Percentiles rank a stretch among this genome's conserved stretches.
phyloP scores from a whole-genome alignment of 1,140 invertebrate genomes.

The Pseudomyrmex gracilis region DNA sequence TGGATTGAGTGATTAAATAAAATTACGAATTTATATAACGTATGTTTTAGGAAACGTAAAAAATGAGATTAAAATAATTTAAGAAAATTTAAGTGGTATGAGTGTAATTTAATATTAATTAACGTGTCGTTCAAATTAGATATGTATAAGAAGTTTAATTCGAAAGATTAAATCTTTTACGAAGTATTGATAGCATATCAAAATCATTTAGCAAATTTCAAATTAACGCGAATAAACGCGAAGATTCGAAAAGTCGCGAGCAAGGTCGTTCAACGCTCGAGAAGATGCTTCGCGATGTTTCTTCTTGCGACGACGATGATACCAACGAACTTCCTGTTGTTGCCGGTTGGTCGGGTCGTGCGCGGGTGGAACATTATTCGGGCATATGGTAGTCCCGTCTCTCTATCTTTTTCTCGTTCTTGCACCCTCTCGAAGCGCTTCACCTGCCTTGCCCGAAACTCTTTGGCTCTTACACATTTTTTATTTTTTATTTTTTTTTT shows the following conservation, averaged over 20 bases:
- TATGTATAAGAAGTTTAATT: neutral
- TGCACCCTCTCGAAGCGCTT: slow-evolving; percentile 66
- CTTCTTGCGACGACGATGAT: slow-evolving; percentile 15
- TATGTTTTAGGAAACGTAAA: neutral
- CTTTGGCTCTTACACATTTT: slow-evolving; percentile 71
- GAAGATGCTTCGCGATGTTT: slow-evolving; percentile 7
- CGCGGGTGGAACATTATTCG: slow-evolving; percentile 83
- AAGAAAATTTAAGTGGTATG: neutral
- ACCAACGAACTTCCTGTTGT: slow-evolving; percentile 75
- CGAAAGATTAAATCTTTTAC: neutral
- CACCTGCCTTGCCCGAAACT: slow-evolving; percentile 76
- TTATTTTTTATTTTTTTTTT: slow-evolving; percentile 46
- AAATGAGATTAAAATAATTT: slow-evolving; percentile 2
- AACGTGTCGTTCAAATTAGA: too few species aligned
- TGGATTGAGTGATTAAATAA: neutral
- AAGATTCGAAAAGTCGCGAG: slow-evolving; percentile 7
- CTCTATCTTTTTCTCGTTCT: slow-evolving; percentile 67
- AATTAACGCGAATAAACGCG: neutral
- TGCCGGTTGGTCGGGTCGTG: slow-evolving; percentile 70
- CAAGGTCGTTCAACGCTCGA: slow-evolving; percentile 41
- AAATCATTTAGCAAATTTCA: slow-evolving; percentile 9
- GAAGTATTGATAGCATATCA: neutral
- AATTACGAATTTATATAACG: neutral
- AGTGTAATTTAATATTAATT: neutral
- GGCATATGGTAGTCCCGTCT: slow-evolving; percentile 80